Evolutionary conservation across 2,797 vertebrate genomes (phyloP).

Genomic region (Sebastes umbrosus): DNA sequence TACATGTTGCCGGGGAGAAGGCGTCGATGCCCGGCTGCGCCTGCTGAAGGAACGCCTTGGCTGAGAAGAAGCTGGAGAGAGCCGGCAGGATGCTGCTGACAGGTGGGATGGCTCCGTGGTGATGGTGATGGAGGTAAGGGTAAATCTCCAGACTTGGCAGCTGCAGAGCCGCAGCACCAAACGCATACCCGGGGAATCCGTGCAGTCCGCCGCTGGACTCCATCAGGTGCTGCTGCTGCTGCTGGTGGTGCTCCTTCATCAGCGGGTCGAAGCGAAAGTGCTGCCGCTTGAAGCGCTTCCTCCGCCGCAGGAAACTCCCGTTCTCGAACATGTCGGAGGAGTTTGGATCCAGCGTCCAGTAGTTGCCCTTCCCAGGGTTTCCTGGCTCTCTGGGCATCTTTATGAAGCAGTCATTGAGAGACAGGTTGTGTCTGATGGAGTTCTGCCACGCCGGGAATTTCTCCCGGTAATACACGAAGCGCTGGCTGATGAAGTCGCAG

Average conservation of each 20-base stretch:
- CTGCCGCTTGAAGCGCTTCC: conserved; percentile 90
- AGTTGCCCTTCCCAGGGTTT: conserved; percentile 90
- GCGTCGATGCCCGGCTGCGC: conserved; percentile 67
- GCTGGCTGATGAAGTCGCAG: conserved; percentile 91
- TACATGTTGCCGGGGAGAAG: conserved; percentile 64
- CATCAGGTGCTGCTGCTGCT: conserved; percentile 77
- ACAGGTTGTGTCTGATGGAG: conserved; percentile 87
- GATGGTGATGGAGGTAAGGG: conserved; percentile 77
- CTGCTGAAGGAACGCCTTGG: conserved; percentile 80
- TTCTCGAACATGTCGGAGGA: conserved; percentile 93
- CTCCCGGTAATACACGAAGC: conserved; percentile 89
- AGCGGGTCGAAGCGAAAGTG: conserved; percentile 74
- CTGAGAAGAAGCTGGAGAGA: conserved; percentile 82
- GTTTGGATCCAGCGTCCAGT: conserved; percentile 92
- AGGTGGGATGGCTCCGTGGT: conserved; percentile 75
- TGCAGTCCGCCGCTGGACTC: conserved; percentile 70
- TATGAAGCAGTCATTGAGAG: conserved; percentile 88
- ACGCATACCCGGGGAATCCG: conserved; percentile 73
- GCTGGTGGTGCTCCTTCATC: conserved; percentile 12
- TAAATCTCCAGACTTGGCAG: conserved; percentile 81
- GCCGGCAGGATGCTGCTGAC: conserved; percentile 81
- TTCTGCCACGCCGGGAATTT: conserved; percentile 91
- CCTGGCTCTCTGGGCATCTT: conserved; percentile 90
- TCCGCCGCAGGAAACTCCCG: conserved; percentile 89
- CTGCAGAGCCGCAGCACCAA: conserved; percentile 74